These are phyloP conservation scores for Toxotes jaculatrix DNA, from an alignment of 2,113 vertebrate species.

Conservation along the genomic window DNA sequence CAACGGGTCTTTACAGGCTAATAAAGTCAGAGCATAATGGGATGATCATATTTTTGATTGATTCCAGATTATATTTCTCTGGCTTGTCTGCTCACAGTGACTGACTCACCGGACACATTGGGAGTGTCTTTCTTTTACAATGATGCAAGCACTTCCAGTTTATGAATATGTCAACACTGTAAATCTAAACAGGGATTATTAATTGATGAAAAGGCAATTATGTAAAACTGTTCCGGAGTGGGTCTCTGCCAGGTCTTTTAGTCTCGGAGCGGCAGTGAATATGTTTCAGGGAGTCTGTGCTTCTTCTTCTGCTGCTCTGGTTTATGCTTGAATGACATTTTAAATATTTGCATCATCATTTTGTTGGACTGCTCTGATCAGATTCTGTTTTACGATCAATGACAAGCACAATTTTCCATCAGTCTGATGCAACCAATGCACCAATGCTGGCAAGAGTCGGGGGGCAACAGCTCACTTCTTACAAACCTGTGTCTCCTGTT, in stretches of 20 bases:
- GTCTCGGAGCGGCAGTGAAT: background rate
- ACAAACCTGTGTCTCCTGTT: slow-evolving; percentile 19
- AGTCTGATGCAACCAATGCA: background rate
- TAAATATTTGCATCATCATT: background rate
- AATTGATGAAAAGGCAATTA: slow-evolving; percentile 45
- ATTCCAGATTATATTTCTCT: slow-evolving; percentile 68
- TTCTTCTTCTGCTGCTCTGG: background rate
- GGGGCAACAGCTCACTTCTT: background rate
- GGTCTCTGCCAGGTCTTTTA: slow-evolving; percentile 17
- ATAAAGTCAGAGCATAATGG: slow-evolving; percentile 59
- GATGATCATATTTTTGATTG: slow-evolving; percentile 70
- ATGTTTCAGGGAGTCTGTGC: slow-evolving; percentile 9
- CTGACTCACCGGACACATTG: slow-evolving; percentile 41
- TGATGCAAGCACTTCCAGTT: slow-evolving; percentile 54
- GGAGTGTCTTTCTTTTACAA: slow-evolving; percentile 33
- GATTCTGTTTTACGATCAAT: background rate
- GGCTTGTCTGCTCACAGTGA: slow-evolving; percentile 30
- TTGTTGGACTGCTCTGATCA: background rate
- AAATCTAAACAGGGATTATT: slow-evolving; percentile 65
- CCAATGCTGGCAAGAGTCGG: no score
- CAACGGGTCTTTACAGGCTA: slow-evolving; percentile 53
- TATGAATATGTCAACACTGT: slow-evolving; percentile 68
- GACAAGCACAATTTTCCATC: background rate
- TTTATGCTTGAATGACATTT: background rate
- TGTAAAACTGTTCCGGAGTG: slow-evolving; percentile 25